Evolutionary conservation across 2,113 vertebrate species (phyloP).

Genomic region (Plecotus auritus): DNA sequence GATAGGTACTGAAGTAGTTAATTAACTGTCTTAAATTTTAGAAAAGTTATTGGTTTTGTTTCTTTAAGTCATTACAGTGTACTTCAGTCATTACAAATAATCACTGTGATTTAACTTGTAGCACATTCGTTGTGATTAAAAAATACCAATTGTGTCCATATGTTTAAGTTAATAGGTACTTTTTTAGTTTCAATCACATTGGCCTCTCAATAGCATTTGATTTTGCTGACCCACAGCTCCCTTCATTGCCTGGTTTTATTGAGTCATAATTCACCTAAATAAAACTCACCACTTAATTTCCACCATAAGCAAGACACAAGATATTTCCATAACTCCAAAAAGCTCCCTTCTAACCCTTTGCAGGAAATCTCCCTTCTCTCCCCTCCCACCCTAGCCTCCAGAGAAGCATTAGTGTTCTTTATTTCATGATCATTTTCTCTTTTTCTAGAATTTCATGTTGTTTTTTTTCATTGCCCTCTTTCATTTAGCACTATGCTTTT

Average conservation of each 20-base stretch:
- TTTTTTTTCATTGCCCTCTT: neutral
- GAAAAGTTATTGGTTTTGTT: neutral
- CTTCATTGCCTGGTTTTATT: neutral
- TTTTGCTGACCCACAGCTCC: neutral
- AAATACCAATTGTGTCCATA: neutral
- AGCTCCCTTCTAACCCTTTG: neutral
- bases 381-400: neutral
- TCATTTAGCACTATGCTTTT: neutral
- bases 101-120: neutral
- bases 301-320: neutral
- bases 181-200: neutral
- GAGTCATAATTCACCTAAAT: neutral
- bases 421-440: neutral
- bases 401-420: neutral
- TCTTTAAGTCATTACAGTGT: neutral
- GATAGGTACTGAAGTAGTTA: neutral
- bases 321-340: neutral
- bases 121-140: neutral
- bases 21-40: neutral
- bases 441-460: neutral
- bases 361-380: neutral
- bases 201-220: neutral
- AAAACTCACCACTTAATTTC: neutral
- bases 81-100: neutral
- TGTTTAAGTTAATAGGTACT: neutral